Evolutionary conservation across 2,888 invertebrate species (phyloP).

Genomic region (Leptinotarsa juncta): DNA sequence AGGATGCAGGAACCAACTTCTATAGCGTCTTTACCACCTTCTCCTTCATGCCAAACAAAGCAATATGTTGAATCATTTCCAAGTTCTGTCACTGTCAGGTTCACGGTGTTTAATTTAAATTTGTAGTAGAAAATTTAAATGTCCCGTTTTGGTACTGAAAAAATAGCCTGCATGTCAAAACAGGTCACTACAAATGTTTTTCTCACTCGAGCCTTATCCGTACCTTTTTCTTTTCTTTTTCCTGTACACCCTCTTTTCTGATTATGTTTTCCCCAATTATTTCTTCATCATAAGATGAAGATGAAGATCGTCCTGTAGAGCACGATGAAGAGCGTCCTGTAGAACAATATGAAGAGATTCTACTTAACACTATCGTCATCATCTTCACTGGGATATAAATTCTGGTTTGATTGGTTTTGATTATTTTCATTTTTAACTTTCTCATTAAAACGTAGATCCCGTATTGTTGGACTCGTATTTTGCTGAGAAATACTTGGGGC

Average conservation of each 20-base stretch:
- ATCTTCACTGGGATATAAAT: no score
- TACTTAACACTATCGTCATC: no score
- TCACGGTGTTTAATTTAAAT: neutral
- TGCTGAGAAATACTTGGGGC: no score
- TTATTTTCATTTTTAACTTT: no score
- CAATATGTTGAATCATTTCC: neutral
- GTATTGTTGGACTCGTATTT: no score
- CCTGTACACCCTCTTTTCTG: neutral
- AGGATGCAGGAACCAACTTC: conserved; percentile 13
- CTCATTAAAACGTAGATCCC: no score
- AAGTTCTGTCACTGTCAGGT: neutral
- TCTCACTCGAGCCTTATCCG: conserved; percentile 9
- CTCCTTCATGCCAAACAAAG: conserved; percentile 23
- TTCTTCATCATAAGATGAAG: no score
- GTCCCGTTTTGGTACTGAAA: neutral
- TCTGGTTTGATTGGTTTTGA: no score
- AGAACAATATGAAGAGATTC: no score
- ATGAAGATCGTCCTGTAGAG: no score
- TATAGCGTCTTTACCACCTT: conserved; percentile 14
- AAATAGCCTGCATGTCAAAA: conserved; percentile 23
- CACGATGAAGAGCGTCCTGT: no score
- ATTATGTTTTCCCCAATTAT: no score
- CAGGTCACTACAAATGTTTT: conserved; percentile 22
- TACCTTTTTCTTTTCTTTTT: conserved; percentile 26
- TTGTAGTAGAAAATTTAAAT: neutral